These are phyloP conservation scores for Dendrophyllia cribrosa DNA, from an alignment of 64 coral and sea anemone species.

Conservation along the genomic window DNA sequence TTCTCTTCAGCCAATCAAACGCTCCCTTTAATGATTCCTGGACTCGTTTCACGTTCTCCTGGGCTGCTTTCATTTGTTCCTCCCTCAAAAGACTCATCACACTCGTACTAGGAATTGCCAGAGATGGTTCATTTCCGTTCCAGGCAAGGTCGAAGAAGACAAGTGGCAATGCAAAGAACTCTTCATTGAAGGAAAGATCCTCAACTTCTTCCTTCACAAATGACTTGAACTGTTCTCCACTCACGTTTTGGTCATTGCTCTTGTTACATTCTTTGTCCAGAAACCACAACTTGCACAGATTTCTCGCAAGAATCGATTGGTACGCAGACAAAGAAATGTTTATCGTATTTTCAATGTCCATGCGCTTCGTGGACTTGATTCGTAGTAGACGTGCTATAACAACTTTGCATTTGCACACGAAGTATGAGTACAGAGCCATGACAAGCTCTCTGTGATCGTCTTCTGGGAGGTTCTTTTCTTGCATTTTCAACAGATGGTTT, in stretches of 20 bases:
- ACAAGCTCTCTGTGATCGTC: conserved; percentile 20
- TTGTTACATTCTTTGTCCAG: neutral
- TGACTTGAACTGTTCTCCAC: conserved; percentile 30
- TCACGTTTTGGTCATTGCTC: neutral
- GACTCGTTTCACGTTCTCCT: neutral
- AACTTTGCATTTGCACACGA: conserved; percentile 52
- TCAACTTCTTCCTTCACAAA: conserved; percentile 58
- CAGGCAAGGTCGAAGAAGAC: conserved; percentile 22
- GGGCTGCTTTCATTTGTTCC: conserved; percentile 29
- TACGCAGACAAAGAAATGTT: conserved; percentile 49
- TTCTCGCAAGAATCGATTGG: conserved; percentile 73
- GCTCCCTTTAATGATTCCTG: too few species aligned
- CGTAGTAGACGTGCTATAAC: conserved; percentile 11
- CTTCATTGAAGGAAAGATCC: conserved; percentile 36
- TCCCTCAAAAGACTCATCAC: conserved; percentile 33
- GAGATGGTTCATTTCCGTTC: conserved; percentile 12
- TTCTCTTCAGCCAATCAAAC: too few species aligned
- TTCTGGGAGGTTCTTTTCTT: conserved; percentile 51
- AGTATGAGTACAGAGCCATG: conserved; percentile 18
- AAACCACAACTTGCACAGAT: conserved; percentile 63
- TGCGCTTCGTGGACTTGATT: neutral
- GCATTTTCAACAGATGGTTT: conserved; percentile 2
- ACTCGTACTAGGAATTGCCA: conserved; percentile 36
- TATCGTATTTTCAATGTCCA: conserved; percentile 37
- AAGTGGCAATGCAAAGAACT: conserved; percentile 4